phyloP scores from a whole-genome alignment of 1,140 invertebrate species.

The Diorhabda elongata region DNA sequence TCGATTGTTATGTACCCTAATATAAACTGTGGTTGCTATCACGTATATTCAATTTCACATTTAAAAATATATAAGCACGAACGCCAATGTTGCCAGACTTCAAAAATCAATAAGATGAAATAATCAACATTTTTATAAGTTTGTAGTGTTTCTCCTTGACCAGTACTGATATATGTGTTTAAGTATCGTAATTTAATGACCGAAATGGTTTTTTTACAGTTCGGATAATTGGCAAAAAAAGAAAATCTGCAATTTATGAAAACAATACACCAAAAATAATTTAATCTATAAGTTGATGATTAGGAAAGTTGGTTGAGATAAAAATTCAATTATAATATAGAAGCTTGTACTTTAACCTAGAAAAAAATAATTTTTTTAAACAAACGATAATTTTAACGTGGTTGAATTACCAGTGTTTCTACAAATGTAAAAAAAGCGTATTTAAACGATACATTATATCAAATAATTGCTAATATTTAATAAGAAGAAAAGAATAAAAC shows the following conservation, averaged over 20 bases:
- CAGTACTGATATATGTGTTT: background rate
- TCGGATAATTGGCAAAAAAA: conserved; percentile 12
- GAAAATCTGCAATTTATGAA: conserved; percentile 17
- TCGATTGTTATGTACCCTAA: too few relatives aligned
- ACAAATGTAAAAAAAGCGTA: too few relatives aligned
- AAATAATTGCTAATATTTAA: background rate
- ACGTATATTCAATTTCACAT: too few relatives aligned
- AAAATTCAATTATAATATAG: background rate
- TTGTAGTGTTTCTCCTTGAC: background rate
- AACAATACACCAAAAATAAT: conserved; percentile 15
- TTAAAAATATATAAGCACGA: too few relatives aligned
- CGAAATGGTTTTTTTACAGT: conserved; percentile 13
- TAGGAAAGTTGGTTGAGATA: conserved; percentile 5
- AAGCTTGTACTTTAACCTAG: too few relatives aligned
- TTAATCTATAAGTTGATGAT: conserved; percentile 3
- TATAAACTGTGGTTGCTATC: too few relatives aligned
- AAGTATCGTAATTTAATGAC: background rate
- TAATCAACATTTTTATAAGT: too few relatives aligned
- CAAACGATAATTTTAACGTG: too few relatives aligned
- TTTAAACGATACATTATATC: background rate
- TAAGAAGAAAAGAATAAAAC: background rate
- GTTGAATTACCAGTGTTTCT: too few relatives aligned
- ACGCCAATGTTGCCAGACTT: too few relatives aligned
- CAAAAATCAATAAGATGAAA: too few relatives aligned
- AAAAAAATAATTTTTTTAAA: too few relatives aligned